A percentile compares a stretch with the other conserved stretches of the same genome.
phyloP scores from a whole-genome alignment of 2,113 vertebrate genomes.

The Etheostoma spectabile region DNA sequence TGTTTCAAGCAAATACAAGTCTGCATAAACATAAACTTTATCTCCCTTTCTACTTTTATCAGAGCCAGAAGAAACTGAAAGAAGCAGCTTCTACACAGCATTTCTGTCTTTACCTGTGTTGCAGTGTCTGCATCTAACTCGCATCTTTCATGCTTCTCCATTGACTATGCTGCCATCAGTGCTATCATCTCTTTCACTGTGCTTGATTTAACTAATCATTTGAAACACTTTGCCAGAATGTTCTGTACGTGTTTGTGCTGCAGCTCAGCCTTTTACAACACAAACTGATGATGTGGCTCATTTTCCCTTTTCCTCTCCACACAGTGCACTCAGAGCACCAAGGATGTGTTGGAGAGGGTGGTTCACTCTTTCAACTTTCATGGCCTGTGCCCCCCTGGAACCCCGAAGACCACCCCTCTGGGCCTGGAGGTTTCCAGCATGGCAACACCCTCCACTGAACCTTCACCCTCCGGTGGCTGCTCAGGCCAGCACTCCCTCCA shows the following conservation, averaged over 20 bases:
- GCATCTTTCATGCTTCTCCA: constrained; percentile 35
- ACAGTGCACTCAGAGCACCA: constrained; percentile 82
- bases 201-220: constrained; percentile 39
- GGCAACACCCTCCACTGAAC: constrained; percentile 22
- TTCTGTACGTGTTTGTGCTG: neutral
- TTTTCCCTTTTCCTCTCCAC: neutral
- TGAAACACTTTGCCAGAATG: constrained; percentile 6
- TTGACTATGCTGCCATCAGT: constrained; percentile 14
- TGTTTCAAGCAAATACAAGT: neutral
- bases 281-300: neutral
- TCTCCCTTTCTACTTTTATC: constrained; percentile 12
- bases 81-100: constrained; percentile 8
- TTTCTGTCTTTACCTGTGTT: constrained; percentile 7
- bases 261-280: neutral
- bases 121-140: constrained; percentile 31
- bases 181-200: constrained; percentile 31
- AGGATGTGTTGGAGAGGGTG: constrained; percentile 81
- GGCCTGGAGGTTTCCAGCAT: constrained; percentile 54
- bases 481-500: constrained; percentile 9
- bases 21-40: neutral
- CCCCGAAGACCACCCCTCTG: constrained; percentile 74
- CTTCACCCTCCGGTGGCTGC: constrained; percentile 49
- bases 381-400: constrained; percentile 67
- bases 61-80: constrained; percentile 28
- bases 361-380: constrained; percentile 68